These are phyloP conservation scores for Panopea generosa DNA, from an alignment of 2,888 invertebrate genomes.

Conservation along the genomic window DNA sequence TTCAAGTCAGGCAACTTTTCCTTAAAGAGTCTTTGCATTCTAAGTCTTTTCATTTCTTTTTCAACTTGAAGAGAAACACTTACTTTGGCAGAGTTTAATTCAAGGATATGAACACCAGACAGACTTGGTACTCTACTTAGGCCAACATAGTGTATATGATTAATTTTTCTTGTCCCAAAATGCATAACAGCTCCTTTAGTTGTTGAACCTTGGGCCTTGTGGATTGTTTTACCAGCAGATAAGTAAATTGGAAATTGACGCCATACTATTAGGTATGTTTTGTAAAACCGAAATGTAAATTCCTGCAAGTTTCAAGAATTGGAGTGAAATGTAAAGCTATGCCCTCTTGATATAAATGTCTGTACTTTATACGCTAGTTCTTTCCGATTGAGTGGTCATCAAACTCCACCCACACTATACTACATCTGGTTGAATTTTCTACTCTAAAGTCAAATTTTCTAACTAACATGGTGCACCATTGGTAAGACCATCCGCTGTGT, in stretches of 20 bases:
- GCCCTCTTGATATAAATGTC: constrained; percentile 29
- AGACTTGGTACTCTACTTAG: constrained; percentile 48
- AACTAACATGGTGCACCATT: constrained; percentile 51
- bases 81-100: constrained; percentile 48
- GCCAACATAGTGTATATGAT: constrained; percentile 57
- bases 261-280: constrained; percentile 26
- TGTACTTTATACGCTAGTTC: constrained; percentile 11
- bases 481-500: constrained; percentile 49
- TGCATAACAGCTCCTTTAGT: constrained; percentile 38
- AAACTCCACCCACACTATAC: constrained; percentile 53
- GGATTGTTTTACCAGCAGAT: constrained; percentile 50
- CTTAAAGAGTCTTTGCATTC: constrained; percentile 2
- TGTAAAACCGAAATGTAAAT: constrained; percentile 28
- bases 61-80: constrained; percentile 28
- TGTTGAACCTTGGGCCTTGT: constrained; percentile 58
- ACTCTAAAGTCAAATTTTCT: constrained; percentile 37
- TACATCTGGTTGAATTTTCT: constrained; percentile 10
- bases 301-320: constrained; percentile 39
- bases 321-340: constrained; percentile 46
- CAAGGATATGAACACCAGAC: constrained; percentile 31
- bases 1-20: constrained; percentile 15
- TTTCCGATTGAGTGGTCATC: constrained; percentile 24
- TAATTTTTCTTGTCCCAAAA: constrained; percentile 38
- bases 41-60: constrained; percentile 47
- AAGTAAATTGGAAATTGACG: constrained; percentile 52